phyloP scores from a whole-genome alignment of 2,113 vertebrate species.

The Saccopteryx bilineata region DNA sequence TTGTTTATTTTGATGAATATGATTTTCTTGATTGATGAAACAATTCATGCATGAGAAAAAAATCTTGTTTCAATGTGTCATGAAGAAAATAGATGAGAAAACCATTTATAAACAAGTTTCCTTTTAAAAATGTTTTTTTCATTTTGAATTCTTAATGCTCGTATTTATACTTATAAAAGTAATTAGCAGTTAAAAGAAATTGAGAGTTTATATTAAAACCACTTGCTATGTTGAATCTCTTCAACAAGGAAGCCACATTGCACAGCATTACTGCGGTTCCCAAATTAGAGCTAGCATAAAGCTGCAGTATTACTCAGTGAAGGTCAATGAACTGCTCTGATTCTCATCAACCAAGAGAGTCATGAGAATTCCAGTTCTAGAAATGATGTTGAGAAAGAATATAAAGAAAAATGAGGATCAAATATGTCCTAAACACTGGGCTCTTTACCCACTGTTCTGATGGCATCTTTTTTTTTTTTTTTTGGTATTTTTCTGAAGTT shows the following conservation, averaged over 20 bases:
- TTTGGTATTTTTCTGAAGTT: too few species aligned
- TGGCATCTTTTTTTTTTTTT: background rate
- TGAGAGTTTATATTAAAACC: background rate
- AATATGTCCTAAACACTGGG: background rate
- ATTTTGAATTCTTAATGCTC: slow-evolving; percentile 6
- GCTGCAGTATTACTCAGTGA: background rate
- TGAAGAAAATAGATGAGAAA: slow-evolving; percentile 39
- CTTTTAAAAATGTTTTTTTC: background rate
- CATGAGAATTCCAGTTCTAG: background rate
- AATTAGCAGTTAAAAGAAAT: slow-evolving; percentile 1
- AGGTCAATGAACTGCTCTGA: background rate
- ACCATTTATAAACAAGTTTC: background rate
- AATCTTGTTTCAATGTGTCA: slow-evolving; percentile 34
- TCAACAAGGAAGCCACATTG: background rate
- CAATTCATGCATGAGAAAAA: slow-evolving; percentile 28
- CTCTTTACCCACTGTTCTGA: background rate
- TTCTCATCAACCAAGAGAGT: background rate
- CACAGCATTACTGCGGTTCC: background rate
- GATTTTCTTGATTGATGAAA: background rate
- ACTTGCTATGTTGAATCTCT: background rate
- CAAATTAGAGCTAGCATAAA: background rate
- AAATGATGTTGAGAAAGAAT: background rate
- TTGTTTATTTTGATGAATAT: slow-evolving; percentile 54
- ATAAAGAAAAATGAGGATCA: background rate
- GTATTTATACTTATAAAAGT: background rate